A percentile compares a stretch with the other conserved stretches of the same genome.
phyloP scores from a whole-genome alignment of 2,888 invertebrate genomes.

The Sinopyrophorus schimmeli region DNA sequence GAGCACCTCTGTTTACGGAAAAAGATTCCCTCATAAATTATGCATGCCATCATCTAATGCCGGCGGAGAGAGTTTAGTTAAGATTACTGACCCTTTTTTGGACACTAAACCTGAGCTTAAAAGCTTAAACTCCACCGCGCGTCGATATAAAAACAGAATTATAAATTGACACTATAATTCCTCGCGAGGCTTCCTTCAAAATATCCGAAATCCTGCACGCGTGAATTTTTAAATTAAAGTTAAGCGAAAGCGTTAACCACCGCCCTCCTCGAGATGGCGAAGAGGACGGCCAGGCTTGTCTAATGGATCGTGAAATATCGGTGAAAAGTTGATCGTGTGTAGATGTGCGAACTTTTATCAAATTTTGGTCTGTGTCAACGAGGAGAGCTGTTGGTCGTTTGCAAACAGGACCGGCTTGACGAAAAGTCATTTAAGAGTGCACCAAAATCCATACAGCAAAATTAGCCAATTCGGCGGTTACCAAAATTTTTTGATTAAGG shows the following conservation, averaged over 20 bases:
- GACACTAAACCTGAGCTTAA: background rate
- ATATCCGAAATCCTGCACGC: background rate
- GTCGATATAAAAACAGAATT: background rate
- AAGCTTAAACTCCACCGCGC: background rate
- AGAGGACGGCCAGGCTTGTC: conserved; percentile 16
- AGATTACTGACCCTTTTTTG: conserved; percentile 1
- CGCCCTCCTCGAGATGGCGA: conserved; percentile 1
- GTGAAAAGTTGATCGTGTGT: conserved; percentile 18
- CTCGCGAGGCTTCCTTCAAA: background rate
- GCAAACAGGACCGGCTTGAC: no score
- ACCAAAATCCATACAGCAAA: no score
- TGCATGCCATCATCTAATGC: conserved; percentile 19
- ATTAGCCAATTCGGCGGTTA: no score
- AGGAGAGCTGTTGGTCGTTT: no score
- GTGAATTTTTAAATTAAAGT: conserved; percentile 3
- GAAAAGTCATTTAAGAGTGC: no score
- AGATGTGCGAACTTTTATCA: conserved; percentile 28
- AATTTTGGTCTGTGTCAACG: no score
- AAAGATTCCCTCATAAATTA: conserved; percentile 27
- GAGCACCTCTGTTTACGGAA: conserved; percentile 27
- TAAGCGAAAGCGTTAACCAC: conserved; percentile 7
- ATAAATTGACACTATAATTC: background rate
- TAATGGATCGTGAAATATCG: conserved; percentile 30
- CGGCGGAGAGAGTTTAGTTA: conserved; percentile 11
- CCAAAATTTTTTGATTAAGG: no score